Evolutionary conservation across 2,797 vertebrate genomes (phyloP), one percentile per base, ranked within the genome.

Genomic region (Takifugu ocellatus): DNA sequence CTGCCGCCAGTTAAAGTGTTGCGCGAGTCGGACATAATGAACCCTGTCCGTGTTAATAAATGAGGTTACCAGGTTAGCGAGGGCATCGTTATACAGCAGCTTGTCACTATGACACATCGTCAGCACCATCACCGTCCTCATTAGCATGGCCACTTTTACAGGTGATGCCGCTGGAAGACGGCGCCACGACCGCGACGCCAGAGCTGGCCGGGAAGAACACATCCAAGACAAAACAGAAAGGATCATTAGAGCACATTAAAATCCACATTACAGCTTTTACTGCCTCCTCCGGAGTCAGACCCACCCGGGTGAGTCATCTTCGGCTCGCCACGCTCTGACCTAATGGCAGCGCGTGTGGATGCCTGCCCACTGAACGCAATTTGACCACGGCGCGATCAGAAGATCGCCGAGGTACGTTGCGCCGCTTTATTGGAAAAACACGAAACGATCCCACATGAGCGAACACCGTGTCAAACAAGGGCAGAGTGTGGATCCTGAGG

Each of bases 181-280:
- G 66, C 54, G 12, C 54, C 1, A 3, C 1, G 29, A 27, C 29
- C 56, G 29, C 29, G 29, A 8, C 29, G 29, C 29, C 31, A 10
- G 7, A 33, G 31, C 31, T 15, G 1, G 31, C 52, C 25, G 5
- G 16, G 17, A 52, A 63, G 45, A 59, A 64, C 51, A 59, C 59
- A 66, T 15, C 56, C 43, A 26, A 67, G 63, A 74, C 65, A 66
- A 50, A 79, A 78, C 78, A 79, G 65, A 57, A 73, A 57, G 74
- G 76, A 78, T 85, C 83, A 84, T 89, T 87, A 89, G 71, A 54
- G 75, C 86, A 52, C 82, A 89, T 90, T 90, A 87, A 89, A 83
- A 89, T 90, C 85, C 81, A 89, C 87, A 90, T 90, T 86, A 87
- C 54, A 61, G 73, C 67, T 75, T 78, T 64, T 69, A 59, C 75